Evolutionary conservation across 2,113 vertebrate species (phyloP).

Genomic region (Struthidea cinerea): DNA sequence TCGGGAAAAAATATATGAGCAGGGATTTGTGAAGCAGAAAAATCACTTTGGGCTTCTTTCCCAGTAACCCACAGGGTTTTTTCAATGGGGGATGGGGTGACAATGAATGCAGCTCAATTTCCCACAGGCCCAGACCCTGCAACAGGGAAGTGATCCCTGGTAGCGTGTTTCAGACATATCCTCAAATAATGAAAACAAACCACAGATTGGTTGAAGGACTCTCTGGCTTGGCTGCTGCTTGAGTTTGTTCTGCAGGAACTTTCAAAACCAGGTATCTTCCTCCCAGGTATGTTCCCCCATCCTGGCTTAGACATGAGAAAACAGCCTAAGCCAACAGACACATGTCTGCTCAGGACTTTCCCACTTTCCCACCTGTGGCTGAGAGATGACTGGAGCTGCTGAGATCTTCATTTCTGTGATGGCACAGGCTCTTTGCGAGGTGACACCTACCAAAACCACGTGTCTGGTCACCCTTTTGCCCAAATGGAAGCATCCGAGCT

Average conservation of each 20-base stretch:
- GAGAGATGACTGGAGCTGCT: neutral
- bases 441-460: neutral
- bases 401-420: neutral
- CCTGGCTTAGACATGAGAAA: neutral
- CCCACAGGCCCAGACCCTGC: neutral
- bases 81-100: neutral
- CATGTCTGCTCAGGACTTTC: neutral
- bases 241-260: neutral
- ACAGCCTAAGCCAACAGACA: accelerated
- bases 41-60: neutral
- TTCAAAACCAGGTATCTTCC: neutral
- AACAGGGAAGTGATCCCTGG: neutral
- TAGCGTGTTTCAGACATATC: neutral
- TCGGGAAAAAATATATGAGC: neutral
- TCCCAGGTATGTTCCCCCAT: neutral
- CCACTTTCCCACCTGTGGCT: neutral
- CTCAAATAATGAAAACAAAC: neutral
- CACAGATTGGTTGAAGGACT: neutral
- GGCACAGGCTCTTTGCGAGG: neutral
- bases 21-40: neutral
- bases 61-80: neutral
- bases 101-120: neutral
- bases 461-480: neutral
- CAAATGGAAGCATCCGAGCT: neutral
- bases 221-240: neutral